Evolutionary conservation across 2,888 invertebrate species (phyloP).

Genomic region (Drosophila austrosaltans): DNA sequence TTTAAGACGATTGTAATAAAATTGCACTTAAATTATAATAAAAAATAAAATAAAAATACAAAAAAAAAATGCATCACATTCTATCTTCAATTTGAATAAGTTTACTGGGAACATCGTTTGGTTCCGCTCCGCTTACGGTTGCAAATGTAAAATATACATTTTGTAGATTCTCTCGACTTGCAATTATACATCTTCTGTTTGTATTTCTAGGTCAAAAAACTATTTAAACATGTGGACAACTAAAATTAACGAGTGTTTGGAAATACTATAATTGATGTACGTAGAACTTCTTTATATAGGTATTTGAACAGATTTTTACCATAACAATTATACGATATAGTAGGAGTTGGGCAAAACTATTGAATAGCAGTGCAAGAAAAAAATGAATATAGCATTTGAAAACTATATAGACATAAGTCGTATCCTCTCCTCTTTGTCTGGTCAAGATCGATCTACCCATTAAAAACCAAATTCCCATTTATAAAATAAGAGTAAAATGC

Average conservation of each 20-base stretch:
- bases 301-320: too few relatives aligned
- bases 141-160: background rate
- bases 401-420: too few relatives aligned
- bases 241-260: background rate
- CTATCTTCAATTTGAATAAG: background rate
- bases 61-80: background rate
- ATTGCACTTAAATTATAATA: constrained; percentile 42
- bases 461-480: background rate
- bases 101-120: background rate
- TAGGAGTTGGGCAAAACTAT: too few relatives aligned
- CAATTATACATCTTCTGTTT: background rate
- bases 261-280: background rate
- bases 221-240: background rate
- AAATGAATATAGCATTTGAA: too few relatives aligned
- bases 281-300: background rate
- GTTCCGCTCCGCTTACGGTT: too few relatives aligned
- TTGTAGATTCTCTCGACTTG: background rate
- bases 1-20: constrained; percentile 62
- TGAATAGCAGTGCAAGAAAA: too few relatives aligned
- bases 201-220: background rate
- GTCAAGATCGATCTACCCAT: background rate
- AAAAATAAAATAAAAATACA: background rate
- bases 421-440: background rate
- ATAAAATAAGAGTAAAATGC: too few relatives aligned
- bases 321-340: too few relatives aligned